Conservation (phyloP, 1,140 invertebrate species). For the Bombus huntii region DNA sequence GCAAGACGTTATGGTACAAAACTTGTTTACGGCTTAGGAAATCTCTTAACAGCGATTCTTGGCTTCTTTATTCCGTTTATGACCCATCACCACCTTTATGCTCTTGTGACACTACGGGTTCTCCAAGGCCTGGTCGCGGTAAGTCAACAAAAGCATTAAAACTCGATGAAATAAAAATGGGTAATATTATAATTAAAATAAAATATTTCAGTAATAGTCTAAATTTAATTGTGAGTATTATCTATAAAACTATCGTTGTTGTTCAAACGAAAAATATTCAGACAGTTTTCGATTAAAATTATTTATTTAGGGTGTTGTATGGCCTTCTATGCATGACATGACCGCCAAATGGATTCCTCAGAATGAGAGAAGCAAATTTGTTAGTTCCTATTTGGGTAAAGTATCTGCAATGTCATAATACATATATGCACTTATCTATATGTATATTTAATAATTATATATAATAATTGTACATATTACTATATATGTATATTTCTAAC, state of each 20-base stretch:
- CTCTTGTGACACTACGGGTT: slow-evolving; percentile 86
- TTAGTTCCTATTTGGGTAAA: slow-evolving; percentile 88
- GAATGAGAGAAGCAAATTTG: slow-evolving; percentile 89
- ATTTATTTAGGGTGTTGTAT: slow-evolving; percentile 87
- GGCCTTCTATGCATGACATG: slow-evolving; percentile 92
- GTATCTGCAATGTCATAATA: neutral
- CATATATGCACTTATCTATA: neutral
- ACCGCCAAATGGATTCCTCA: slow-evolving; percentile 93
- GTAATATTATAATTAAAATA: too few relatives aligned
- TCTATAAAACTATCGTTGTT: too few relatives aligned
- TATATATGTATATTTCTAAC: neutral
- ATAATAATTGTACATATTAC: neutral
- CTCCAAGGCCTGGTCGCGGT: slow-evolving; percentile 90
- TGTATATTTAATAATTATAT: neutral
- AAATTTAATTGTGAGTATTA: too few relatives aligned
- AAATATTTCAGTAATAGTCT: too few relatives aligned
- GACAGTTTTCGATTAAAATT: neutral
- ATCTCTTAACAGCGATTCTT: slow-evolving; percentile 87
- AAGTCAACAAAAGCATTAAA: slow-evolving; percentile 68
- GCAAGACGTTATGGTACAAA: slow-evolving; percentile 89
- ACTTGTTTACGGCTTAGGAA: slow-evolving; percentile 87
- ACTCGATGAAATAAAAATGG: too few relatives aligned
- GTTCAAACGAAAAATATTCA: neutral
- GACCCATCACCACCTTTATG: slow-evolving; percentile 84
- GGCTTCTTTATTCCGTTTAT: slow-evolving; percentile 88